These are phyloP conservation scores for Brachynemurus nebulosus DNA, from an alignment of 2,888 invertebrate species.

Conservation along the genomic window DNA sequence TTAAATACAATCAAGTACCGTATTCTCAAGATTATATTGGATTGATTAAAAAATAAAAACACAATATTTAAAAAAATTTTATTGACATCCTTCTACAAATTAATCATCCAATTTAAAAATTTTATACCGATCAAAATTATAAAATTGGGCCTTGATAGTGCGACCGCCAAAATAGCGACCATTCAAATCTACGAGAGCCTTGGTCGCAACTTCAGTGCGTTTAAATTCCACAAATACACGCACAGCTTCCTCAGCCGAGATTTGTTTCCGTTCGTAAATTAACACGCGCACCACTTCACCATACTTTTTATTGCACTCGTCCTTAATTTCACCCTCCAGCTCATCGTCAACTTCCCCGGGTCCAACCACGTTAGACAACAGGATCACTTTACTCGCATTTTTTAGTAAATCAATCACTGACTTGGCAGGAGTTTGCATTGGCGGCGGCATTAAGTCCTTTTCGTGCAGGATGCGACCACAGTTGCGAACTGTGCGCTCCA, in stretches of 20 bases:
- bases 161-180: conserved; percentile 7
- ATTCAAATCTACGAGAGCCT: conserved; percentile 6
- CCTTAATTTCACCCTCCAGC: conserved; percentile 6
- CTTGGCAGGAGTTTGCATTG: not conserved
- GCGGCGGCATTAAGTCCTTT: conserved; percentile 1
- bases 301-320: conserved; percentile 8
- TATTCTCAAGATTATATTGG: too few relatives aligned
- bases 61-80: too few relatives aligned
- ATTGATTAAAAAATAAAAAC: too few relatives aligned
- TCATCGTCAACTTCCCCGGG: conserved; percentile 9
- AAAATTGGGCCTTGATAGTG: conserved; percentile 5
- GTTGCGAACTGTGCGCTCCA: not conserved
- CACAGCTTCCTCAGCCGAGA: conserved; percentile 6
- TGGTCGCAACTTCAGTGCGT: conserved; percentile 1
- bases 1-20: too few relatives aligned
- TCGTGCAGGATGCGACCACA: conserved; percentile 5
- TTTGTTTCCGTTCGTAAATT: conserved; percentile 4
- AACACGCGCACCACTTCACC: conserved; percentile 6
- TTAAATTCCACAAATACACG: conserved; percentile 8
- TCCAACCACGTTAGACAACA: conserved; percentile 3
- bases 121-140: not conserved
- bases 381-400: conserved; percentile 6
- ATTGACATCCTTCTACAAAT: too few relatives aligned
- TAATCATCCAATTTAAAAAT: not conserved
- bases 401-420: not conserved